These are phyloP conservation scores for Orchestes rusci DNA, from an alignment of 2,888 invertebrate species.

Conservation along the genomic window DNA sequence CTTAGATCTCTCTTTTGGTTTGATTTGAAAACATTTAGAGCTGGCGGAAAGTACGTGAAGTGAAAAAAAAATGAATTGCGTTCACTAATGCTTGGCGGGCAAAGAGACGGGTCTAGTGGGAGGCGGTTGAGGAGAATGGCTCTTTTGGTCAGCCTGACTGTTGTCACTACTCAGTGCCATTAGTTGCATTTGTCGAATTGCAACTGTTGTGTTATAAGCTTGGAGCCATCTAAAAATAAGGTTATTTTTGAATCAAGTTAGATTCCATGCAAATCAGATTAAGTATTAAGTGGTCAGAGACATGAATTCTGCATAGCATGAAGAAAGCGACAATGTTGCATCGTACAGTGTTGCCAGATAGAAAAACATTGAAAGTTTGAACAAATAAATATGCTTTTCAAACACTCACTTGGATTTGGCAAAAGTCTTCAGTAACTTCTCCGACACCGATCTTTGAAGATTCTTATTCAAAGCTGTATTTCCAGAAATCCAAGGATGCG, in stretches of 20 bases:
- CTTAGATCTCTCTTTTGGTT: too few species aligned
- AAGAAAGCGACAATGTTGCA: too few species aligned
- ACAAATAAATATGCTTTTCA: too few species aligned
- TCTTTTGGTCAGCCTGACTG: slow-evolving; percentile 34
- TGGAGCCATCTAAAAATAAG: slow-evolving; percentile 48
- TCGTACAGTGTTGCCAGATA: too few species aligned
- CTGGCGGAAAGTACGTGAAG: too few species aligned
- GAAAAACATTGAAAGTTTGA: too few species aligned
- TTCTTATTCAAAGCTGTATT: slow-evolving; percentile 97
- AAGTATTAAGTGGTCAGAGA: too few species aligned
- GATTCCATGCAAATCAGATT: too few species aligned
- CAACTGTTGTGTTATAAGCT: slow-evolving; percentile 96
- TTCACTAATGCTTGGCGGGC: slow-evolving; percentile 17
- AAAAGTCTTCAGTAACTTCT: slow-evolving; percentile 98
- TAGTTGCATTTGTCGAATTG: slow-evolving; percentile 96
- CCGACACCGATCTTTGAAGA: slow-evolving; percentile 97
- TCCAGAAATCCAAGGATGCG: slow-evolving; percentile 97
- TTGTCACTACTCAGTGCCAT: slow-evolving; percentile 79
- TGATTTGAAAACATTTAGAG: too few species aligned
- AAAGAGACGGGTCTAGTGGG: slow-evolving; percentile 19
- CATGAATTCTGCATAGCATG: too few species aligned
- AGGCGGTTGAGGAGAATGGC: too few species aligned
- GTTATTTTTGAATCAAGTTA: background rate
- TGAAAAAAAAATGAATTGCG: too few species aligned
- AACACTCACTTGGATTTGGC: slow-evolving; percentile 72